Evolutionary conservation across 2,797 vertebrate species (phyloP).

Genomic region (Arctocebus calabarensis): DNA sequence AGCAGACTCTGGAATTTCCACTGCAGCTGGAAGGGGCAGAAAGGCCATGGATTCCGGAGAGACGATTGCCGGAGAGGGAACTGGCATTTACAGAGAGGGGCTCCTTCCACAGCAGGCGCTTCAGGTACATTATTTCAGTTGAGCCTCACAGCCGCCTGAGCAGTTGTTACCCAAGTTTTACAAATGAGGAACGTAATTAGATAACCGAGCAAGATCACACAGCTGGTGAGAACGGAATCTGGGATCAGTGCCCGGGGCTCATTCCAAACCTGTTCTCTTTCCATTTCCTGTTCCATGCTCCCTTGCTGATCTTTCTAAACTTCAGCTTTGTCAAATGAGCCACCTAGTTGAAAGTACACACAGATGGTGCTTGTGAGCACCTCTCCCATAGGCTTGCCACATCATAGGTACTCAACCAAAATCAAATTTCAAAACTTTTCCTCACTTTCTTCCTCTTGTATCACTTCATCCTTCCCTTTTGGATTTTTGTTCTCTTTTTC

Average conservation of each 20-base stretch:
- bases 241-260: conserved; percentile 21
- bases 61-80: not conserved
- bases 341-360: not conserved
- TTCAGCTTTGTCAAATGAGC: not conserved
- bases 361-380: rapidly evolving
- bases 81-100: not conserved
- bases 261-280: conserved; percentile 39
- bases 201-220: conserved; percentile 60
- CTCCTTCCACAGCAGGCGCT: not conserved
- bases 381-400: not conserved
- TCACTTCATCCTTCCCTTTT: not conserved
- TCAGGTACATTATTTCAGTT: not conserved
- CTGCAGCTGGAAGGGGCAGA: not conserved
- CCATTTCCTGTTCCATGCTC: not conserved
- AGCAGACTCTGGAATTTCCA: not conserved
- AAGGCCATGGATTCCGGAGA: not conserved
- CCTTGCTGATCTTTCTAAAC: not conserved
- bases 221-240: conserved; percentile 34
- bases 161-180: conserved; percentile 50
- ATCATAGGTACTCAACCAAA: not conserved
- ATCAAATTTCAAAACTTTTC: not conserved
- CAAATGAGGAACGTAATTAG: conserved; percentile 57
- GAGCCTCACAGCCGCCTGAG: not conserved
- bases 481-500: not conserved
- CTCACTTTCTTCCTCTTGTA: not conserved